These are phyloP conservation scores for Lutjanus erythropterus DNA, from an alignment of 2,113 vertebrate species.

Conservation along the genomic window DNA sequence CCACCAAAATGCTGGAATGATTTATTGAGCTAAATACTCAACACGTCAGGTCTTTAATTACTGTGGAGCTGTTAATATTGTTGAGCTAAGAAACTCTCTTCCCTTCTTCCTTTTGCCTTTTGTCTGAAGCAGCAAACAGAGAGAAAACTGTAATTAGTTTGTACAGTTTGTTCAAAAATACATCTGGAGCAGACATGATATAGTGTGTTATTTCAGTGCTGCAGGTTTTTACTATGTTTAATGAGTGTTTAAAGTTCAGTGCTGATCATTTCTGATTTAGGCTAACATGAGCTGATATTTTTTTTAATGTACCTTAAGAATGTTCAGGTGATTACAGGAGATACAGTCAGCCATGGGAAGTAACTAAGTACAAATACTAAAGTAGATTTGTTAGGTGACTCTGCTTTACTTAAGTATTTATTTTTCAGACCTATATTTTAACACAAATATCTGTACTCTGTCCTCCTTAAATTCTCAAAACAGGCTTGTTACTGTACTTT, in stretches of 20 bases:
- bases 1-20: conserved; percentile 5
- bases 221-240: background rate
- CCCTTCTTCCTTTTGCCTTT: background rate
- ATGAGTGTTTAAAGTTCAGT: background rate
- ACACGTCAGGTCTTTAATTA: conserved; percentile 41
- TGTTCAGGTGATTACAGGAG: too few species aligned
- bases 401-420: too few species aligned
- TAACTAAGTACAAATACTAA: too few species aligned
- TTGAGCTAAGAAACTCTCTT: conserved; percentile 2
- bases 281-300: background rate
- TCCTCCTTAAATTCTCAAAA: too few species aligned
- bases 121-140: conserved; percentile 11
- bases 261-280: background rate
- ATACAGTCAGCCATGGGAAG: too few species aligned
- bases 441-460: too few species aligned
- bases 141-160: conserved; percentile 31
- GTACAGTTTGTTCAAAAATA: conserved; percentile 21
- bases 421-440: too few species aligned
- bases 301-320: background rate
- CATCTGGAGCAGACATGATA: background rate
- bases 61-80: conserved; percentile 23
- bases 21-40: conserved; percentile 26
- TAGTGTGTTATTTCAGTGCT: conserved; percentile 6
- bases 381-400: too few species aligned
- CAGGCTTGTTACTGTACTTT: too few species aligned